Conservation (phyloP, 2,888 invertebrate species). For the Metalampra italica region DNA sequence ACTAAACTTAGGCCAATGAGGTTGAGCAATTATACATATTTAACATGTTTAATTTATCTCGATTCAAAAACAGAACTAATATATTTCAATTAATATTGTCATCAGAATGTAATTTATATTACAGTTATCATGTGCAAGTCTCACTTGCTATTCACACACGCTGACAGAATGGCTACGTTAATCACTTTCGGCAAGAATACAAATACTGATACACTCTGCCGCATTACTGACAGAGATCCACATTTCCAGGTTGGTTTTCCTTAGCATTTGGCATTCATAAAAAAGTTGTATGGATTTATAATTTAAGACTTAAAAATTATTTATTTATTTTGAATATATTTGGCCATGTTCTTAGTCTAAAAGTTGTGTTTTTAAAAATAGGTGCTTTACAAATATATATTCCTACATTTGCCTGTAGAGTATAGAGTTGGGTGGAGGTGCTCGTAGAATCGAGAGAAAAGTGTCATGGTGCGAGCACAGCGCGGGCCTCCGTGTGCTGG, state of each 20-base stretch:
- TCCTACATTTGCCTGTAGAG: conserved; percentile 53
- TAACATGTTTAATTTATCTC: too few relatives aligned
- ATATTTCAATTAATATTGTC: too few relatives aligned
- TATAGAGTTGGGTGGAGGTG: conserved; percentile 69
- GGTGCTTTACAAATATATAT: too few relatives aligned
- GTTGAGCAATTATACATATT: too few relatives aligned
- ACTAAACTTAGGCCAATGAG: too few relatives aligned
- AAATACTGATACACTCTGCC: conserved; percentile 66
- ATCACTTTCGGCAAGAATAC: conserved; percentile 80
- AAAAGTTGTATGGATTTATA: neutral
- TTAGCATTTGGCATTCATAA: conserved; percentile 31
- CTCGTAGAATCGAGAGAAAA: conserved; percentile 60
- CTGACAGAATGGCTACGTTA: conserved; percentile 83
- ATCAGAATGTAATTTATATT: conserved; percentile 28
- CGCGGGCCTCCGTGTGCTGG: conserved; percentile 73
- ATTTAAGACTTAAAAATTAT: too few relatives aligned
- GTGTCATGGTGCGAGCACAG: conserved; percentile 59
- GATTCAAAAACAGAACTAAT: too few relatives aligned
- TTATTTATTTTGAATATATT: too few relatives aligned
- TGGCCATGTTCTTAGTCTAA: too few relatives aligned
- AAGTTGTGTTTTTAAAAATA: too few relatives aligned
- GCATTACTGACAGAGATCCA: conserved; percentile 83
- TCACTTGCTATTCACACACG: conserved; percentile 83
- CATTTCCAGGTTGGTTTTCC: conserved; percentile 72
- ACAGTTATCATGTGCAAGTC: conserved; percentile 82